Base-by-base conservation (phyloP, 2,797 vertebrate species). In the Periparus ater region DNA sequence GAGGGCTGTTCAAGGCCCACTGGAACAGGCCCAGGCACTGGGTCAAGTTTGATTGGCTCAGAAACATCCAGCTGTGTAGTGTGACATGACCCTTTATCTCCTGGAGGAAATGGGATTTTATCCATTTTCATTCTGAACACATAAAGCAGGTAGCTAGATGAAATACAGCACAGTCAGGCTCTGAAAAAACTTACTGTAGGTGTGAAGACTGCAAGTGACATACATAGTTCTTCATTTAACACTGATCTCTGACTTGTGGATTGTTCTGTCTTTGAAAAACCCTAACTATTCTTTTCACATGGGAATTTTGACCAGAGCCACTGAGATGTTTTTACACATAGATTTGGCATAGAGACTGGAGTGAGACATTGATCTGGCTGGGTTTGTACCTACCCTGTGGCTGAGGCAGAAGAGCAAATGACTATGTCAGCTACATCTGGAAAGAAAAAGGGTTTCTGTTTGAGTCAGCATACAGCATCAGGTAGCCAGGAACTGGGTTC, bases 381-480 rank as follows among this genome's bases (percentile, higher is more conserved):
- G 70, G 34, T 55, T 89, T n/a, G 19, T 34, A 81, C 30, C 47
- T 67, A 19, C 32, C 10, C 34, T 34, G 32, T 84, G 88, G 67
- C 79, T 65, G 74, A 92, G 50, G 53, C 58, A 86, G 71, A 90
- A 82, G 63, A 79, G 63, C 60, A 90, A 89, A 74, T 29, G 34
- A 32, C 62, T 73, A 1, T 38, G 50, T 48, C 66, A 87, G 55
- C 63, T 42, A 75, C 21, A 61, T 29, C 3, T 81, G 73, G 48
- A 89, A 81, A 93, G 89, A 70, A 84, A 60, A 84, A 65, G 55
- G 32, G n/a, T 81, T 94, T 88, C 55, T 73, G 42, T 73, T 40
- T 84, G 70, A 91, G 79, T 83, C 73, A 68, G 70, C 67, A 21
- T 11, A 38, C 10, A 34, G 81, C 4, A 2, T 9, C 44, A 68